phyloP scores from a whole-genome alignment of 92 coral and sea anemone species.

The Blastomussa wellsi region DNA sequence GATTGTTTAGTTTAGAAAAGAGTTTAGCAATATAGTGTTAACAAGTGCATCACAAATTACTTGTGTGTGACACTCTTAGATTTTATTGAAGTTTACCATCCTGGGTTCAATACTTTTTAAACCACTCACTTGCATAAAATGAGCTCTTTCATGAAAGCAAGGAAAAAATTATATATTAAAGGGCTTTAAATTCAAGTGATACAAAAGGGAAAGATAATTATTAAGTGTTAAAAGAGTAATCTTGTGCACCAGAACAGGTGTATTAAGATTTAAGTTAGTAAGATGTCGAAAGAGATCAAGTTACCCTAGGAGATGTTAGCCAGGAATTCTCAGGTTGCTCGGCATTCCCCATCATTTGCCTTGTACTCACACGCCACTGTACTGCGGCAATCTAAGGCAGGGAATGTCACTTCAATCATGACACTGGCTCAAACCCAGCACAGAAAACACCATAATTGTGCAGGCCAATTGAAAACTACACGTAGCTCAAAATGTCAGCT shows the following conservation, averaged over 20 bases:
- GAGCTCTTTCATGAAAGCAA: not conserved
- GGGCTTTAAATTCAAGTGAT: not conserved
- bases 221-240: not conserved
- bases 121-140: not conserved
- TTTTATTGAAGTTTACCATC: not conserved
- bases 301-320: conserved; percentile 45
- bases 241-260: not conserved
- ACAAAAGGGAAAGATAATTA: no score
- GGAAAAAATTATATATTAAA: not conserved
- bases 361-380: conserved; percentile 42
- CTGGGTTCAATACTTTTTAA: not conserved
- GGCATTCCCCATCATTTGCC: conserved; percentile 35
- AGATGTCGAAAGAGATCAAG: conserved; percentile 37
- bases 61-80: not conserved
- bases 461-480: not conserved
- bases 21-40: not conserved
- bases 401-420: conserved; percentile 46
- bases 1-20: not conserved
- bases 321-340: conserved; percentile 26
- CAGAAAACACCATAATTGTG: not conserved
- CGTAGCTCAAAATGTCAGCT: not conserved
- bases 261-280: conserved; percentile 1
- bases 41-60: not conserved
- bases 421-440: conserved; percentile 31
- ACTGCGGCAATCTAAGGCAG: conserved; percentile 51